phyloP scores from a whole-genome alignment of 2,113 vertebrate species.

The Acinonyx jubatus region DNA sequence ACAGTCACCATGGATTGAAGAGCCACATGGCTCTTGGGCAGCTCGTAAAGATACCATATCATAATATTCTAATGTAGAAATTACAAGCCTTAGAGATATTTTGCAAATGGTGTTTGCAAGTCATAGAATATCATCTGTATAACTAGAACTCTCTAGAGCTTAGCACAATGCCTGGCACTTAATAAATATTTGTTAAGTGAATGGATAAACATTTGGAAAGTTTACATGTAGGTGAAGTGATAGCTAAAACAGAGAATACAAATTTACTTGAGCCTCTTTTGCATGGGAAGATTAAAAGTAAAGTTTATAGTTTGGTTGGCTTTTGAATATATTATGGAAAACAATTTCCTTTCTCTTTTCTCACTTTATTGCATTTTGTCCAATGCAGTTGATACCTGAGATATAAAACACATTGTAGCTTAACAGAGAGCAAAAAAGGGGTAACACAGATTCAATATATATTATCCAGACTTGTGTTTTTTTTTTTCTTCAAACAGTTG shows the following conservation, averaged over 20 bases:
- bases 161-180: slow-evolving; percentile 60
- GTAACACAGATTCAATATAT: not conserved
- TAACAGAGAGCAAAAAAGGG: not conserved
- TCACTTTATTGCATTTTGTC: slow-evolving; percentile 51
- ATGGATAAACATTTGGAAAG: slow-evolving; percentile 63
- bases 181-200: slow-evolving; percentile 60
- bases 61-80: not conserved
- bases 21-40: not conserved
- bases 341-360: slow-evolving; percentile 8
- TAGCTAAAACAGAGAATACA: slow-evolving; percentile 18
- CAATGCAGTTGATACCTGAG: not conserved
- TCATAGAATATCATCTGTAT: not conserved
- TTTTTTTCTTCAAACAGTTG: slow-evolving; percentile 19
- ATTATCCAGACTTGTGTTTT: slow-evolving; percentile 29
- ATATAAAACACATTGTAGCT: not conserved
- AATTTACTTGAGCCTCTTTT: slow-evolving; percentile 41
- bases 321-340: slow-evolving; percentile 47
- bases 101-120: slow-evolving; percentile 35
- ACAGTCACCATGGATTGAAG: not conserved
- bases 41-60: slow-evolving; percentile 25
- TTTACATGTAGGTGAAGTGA: slow-evolving; percentile 57
- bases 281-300: slow-evolving; percentile 38
- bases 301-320: slow-evolving; percentile 19
- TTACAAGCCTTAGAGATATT: slow-evolving; percentile 15
- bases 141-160: slow-evolving; percentile 1